Base-by-base conservation (phyloP, 2,113 vertebrate species). In the Gambusia holbrooki region DNA sequence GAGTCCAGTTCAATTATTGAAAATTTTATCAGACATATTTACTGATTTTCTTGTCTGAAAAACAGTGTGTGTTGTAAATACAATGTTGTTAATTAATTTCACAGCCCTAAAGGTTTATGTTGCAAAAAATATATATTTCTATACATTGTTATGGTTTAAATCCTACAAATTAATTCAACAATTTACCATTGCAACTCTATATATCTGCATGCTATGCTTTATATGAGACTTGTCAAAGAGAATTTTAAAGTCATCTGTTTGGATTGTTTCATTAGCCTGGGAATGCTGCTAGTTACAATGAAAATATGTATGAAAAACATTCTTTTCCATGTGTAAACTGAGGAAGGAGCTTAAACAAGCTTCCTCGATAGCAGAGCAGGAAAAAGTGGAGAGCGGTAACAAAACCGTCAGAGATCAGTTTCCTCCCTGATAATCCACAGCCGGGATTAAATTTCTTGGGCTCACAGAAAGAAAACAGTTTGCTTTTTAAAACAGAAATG, bases 311-410 rank as follows among this genome's bases (percentile, higher is more conserved):
- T 7, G 8, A n/a, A 3, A 58, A 62, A 72, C 62, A 76, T 32
- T 15, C 83, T 88, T 27, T 27, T 86, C 82, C 80, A 78, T 70
- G 58, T 71, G 32, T 51, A 83, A 84, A 87, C 79, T 71, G 11
- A 85, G 89, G 81, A 88, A 87, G 80, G 71, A 72, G 79, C 45
- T 32, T 77, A 28, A 63, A 42, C 67, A 32, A 66, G 68, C 60
- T 67, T 77, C 71, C 73, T 32, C 66, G 81, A 82, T 33, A 69
- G 72, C 71, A 15, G 33, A 63, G 48, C 76, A 81, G 89, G 84
- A 90, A 82, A 71, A 54, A 40, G 69, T 79, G 68, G 35, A 35
- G 74, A 68, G 62, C 45, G n/a, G 71, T 64, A 80, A 69, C 68
- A 58, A 42, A 71, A 71, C 17, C 12, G 17, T 10, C 66, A 48